phyloP scores from a whole-genome alignment of 2,113 vertebrate species.

The Calyptommatus sinebrachiatus region DNA sequence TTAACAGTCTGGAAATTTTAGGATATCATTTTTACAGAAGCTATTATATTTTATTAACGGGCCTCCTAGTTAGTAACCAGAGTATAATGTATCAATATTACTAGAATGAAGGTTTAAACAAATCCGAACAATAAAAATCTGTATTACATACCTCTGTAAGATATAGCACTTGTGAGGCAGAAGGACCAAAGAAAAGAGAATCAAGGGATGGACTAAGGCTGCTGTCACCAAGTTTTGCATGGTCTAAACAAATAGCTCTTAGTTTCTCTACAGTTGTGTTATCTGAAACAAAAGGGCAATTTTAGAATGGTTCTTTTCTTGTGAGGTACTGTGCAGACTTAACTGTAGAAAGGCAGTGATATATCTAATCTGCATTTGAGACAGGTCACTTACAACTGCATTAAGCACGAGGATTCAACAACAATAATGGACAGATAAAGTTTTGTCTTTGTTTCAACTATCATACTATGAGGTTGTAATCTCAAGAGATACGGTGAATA shows the following conservation, averaged over 20 bases:
- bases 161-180: slow-evolving; percentile 98
- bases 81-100: background rate
- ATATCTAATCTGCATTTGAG: background rate
- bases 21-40: background rate
- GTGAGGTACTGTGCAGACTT: background rate
- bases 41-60: background rate
- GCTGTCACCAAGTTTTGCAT: slow-evolving; percentile 96
- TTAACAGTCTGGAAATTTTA: background rate
- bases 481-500: background rate
- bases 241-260: slow-evolving; percentile 95
- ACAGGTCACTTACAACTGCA: background rate
- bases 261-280: slow-evolving; percentile 96
- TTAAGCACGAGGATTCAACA: background rate
- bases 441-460: background rate
- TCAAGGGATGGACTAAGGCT: slow-evolving; percentile 96
- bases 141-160: slow-evolving; percentile 89
- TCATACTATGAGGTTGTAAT: background rate
- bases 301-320: slow-evolving; percentile 8
- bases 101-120: background rate
- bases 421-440: background rate
- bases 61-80: background rate
- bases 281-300: slow-evolving; percentile 76
- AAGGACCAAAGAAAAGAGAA: slow-evolving; percentile 96
- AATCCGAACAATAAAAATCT: slow-evolving; percentile 16
- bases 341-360: background rate